Evolutionary conservation across 2,888 invertebrate species (phyloP), one percentile per base, ranked within the genome.

Genomic region (Furcula furcula): DNA sequence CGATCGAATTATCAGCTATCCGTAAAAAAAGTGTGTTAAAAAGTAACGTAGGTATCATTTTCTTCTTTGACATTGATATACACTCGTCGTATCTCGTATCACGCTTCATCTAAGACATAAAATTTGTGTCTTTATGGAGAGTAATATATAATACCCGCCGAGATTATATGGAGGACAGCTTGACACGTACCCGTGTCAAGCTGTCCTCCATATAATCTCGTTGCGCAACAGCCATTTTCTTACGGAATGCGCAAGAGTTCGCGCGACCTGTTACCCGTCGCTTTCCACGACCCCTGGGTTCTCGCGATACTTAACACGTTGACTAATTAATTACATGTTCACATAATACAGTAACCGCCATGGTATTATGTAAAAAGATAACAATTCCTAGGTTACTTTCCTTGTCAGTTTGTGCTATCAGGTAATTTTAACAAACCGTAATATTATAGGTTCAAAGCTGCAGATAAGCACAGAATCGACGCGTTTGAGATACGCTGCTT

Each of bases 201-300:
- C 12, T 23, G 12, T 53, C 37, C 29, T 37, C 42, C 36, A 37
- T 51, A 27, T 34, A 39, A 55, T 52, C 40, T 45, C 5, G 36
- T 60, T 72, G 47, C 52, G 46, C 54, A 65, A 76, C 43, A 16
- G 36, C 34, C 37, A 55, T 70, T 72, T 63, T 62, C 68, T 64
- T 55, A 51, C 36, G 44, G 40, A 40, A 44, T 46, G 46, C 46
- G 46, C 47, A 40, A 34, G 18, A 46, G 37, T 7, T 9, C 44
- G 47, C 55, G 51, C 51, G 52, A 48, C 46, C 41, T 35, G 45
- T 36, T 36, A 43, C 41, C 41, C 40, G 40, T 51, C 45, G 56
- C 74, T 77, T 77, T 78, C 78, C 73, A 69, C 65, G 74, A 74
- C 76, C 75, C 56, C 59, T 18, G 40, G 54, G 36, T 55, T 26